Conservation (phyloP, 2,888 invertebrate genomes). For the Parnassius smintheus region DNA sequence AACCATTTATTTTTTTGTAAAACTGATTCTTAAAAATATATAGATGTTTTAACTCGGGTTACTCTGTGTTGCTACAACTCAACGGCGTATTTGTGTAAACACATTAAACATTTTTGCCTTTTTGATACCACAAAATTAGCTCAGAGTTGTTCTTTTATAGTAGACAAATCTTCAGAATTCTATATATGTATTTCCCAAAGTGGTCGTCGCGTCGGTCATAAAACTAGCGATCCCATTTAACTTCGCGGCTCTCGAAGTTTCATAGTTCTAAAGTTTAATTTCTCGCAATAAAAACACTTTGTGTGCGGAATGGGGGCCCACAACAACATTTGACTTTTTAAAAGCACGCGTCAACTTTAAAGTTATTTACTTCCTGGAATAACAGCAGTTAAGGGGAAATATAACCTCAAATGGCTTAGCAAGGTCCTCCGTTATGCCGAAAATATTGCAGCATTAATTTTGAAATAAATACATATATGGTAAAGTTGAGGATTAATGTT, state of each 20-base stretch:
- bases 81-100: too few species aligned
- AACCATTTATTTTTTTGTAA: too few species aligned
- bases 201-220: constrained; percentile 5
- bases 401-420: too few species aligned
- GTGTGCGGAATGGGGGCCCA: constrained; percentile 8
- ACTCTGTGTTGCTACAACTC: too few species aligned
- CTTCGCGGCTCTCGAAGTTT: constrained; percentile 8
- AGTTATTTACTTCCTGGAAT: neutral
- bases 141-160: constrained; percentile 8
- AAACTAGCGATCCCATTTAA: constrained; percentile 17
- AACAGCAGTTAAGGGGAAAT: too few species aligned
- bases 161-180: constrained; percentile 7
- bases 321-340: constrained; percentile 22
- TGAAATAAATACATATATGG: too few species aligned
- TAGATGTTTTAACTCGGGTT: too few species aligned
- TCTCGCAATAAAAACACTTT: constrained; percentile 7
- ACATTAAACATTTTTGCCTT: neutral
- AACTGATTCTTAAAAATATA: too few species aligned
- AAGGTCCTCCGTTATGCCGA: too few species aligned
- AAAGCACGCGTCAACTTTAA: constrained; percentile 4
- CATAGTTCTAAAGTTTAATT: constrained; percentile 20
- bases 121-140: neutral
- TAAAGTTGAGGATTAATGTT: too few species aligned
- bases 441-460: too few species aligned
- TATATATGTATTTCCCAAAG: constrained; percentile 6